Base-by-base conservation (phyloP, 1,140 invertebrate species). In the Drosophila simulans region DNA sequence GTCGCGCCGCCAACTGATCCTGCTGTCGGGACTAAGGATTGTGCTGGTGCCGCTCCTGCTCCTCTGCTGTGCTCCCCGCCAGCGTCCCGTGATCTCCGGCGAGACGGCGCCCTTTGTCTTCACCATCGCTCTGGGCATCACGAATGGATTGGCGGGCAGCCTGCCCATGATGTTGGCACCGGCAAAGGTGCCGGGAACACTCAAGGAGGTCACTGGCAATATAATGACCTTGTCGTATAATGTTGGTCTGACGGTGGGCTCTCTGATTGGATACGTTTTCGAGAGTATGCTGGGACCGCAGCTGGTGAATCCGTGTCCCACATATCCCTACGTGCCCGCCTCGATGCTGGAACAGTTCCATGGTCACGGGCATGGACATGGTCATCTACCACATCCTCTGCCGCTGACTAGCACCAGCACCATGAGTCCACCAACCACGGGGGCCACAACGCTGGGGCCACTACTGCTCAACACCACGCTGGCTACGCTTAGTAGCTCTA, bases 221-320 rank as follows among this genome's bases (percentile, higher is more conserved):
- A 97, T 98, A 77, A 98, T 98, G 97, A 98, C 97, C 0, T 85
- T 98, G 0, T 97, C 96, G 0, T 98, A 98, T 89, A 97, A 96
- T 83, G 94, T 97, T 42, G 97, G 97, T 1, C 93, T 98, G 27
- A 96, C 97, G 0, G 94, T 95, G 3, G 97, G 97, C 1, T 97
- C 97, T 0, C 91, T 97, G 1, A 94, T 97, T 45, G 97, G 97
- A 1, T 98, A 98, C 82, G 93, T 97, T 11, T 93, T 98, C 56
- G 95, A 98, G 80, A 94, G 94, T 2, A 94, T 95, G 84, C 91
- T 97, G 27, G 96, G 96, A 0, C 93, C 95, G 8, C 93, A 94
- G 15, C 77, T 94, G 0, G 81, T 92, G 0, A 92, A 92, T 77
- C 92, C 92, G 4, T 94, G 93, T 39, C 90, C 90, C 46, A 75